Percentiles rank a stretch among this genome's conserved stretches.
phyloP scores from a whole-genome alignment of 2,888 invertebrate species.

The Sepioteuthis lessoniana region DNA sequence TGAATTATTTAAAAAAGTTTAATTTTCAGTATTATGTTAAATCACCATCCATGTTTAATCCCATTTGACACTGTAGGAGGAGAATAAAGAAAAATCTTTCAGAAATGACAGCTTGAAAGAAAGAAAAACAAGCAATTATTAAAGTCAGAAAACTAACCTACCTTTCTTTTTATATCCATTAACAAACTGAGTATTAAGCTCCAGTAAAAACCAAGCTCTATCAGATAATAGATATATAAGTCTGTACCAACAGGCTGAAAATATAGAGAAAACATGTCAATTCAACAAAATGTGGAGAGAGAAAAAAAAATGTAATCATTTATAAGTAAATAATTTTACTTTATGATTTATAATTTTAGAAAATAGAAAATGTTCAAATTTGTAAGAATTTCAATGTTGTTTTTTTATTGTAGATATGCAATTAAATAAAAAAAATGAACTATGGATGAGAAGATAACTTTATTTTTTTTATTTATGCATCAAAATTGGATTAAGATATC shows the following conservation, averaged over 20 bases:
- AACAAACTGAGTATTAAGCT: constrained; percentile 84
- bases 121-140: background rate
- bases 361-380: background rate
- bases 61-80: too few species aligned
- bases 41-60: too few species aligned
- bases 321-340: too few species aligned
- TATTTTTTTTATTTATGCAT: too few species aligned
- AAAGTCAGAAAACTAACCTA: constrained; percentile 52
- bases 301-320: background rate
- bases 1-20: too few species aligned
- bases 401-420: background rate
- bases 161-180: constrained; percentile 85
- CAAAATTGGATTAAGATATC: too few species aligned
- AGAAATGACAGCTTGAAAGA: background rate
- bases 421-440: too few species aligned
- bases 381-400: background rate
- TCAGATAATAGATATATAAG: constrained; percentile 98
- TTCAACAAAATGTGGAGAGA: background rate
- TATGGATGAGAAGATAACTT: too few species aligned
- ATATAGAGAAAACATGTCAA: constrained; percentile 46
- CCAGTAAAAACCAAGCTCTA: constrained; percentile 96
- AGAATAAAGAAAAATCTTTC: too few species aligned
- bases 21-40: too few species aligned
- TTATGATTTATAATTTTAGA: too few species aligned
- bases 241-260: constrained; percentile 85